phyloP scores from a whole-genome alignment of 2,888 invertebrate species.

The Drosophila recens region DNA sequence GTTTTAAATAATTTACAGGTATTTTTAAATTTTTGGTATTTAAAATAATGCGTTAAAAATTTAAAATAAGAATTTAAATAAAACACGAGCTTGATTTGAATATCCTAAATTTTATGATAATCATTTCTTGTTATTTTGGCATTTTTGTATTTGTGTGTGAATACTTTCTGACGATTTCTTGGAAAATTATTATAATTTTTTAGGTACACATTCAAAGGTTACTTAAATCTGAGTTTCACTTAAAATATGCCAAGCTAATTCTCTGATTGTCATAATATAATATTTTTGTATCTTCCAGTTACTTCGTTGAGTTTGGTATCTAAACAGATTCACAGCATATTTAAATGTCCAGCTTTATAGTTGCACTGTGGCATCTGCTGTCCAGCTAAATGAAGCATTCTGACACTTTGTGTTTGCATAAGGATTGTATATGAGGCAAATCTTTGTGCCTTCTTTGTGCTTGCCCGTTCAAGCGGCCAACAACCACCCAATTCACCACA shows the following conservation, averaged over 20 bases:
- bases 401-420: conserved; percentile 48
- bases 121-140: too few species aligned
- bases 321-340: conserved; percentile 30
- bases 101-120: too few species aligned
- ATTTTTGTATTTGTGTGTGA: too few species aligned
- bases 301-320: background rate
- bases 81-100: too few species aligned
- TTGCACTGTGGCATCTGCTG: conserved; percentile 39
- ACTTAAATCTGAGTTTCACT: background rate
- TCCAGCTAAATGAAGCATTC: conserved; percentile 46
- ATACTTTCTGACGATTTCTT: too few species aligned
- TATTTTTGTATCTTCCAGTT: background rate
- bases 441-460: conserved; percentile 29
- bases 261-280: background rate
- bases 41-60: too few species aligned
- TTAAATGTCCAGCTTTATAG: conserved; percentile 22
- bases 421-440: conserved; percentile 35
- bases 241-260: background rate
- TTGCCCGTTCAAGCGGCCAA: conserved; percentile 20
- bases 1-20: too few species aligned
- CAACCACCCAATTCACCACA: conserved; percentile 28
- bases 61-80: too few species aligned
- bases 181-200: too few species aligned
- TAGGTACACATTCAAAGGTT: background rate
- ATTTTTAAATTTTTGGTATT: too few species aligned